Conservation (phyloP, 2,797 vertebrate species). For the Apogon talboti region DNA sequence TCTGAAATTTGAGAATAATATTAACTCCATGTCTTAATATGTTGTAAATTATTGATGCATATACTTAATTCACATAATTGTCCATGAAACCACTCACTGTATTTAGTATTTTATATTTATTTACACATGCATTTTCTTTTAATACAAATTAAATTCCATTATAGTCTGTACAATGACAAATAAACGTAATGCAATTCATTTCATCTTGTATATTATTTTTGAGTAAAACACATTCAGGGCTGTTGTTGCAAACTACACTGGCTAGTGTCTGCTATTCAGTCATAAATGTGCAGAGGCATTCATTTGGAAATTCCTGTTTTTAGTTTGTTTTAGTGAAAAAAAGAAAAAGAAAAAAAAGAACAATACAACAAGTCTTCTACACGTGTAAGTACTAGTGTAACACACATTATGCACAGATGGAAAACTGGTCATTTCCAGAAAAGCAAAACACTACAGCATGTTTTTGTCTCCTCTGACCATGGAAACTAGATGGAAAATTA, state of each 20-base stretch:
- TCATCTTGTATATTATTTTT: background rate
- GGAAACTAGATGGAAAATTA: constrained; percentile 51
- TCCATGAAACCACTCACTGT: too few species aligned
- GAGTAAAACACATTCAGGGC: background rate
- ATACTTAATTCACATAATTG: too few species aligned
- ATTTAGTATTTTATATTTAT: too few species aligned
- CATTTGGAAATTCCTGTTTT: background rate
- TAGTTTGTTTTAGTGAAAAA: background rate
- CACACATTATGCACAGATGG: constrained; percentile 2
- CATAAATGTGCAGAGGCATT: background rate
- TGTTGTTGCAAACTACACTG: constrained; percentile 3
- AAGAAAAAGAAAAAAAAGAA: background rate
- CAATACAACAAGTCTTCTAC: background rate
- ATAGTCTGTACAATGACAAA: too few species aligned
- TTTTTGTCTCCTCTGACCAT: constrained; percentile 30
- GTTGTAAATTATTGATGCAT: too few species aligned
- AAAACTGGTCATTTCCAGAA: background rate
- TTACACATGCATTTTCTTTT: too few species aligned
- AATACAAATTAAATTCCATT: too few species aligned
- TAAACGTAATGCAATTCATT: background rate
- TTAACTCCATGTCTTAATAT: too few species aligned
- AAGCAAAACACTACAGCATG: background rate
- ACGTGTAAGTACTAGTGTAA: background rate
- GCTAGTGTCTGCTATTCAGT: background rate
- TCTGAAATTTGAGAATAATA: too few species aligned